Base-by-base conservation (phyloP, 2,797 vertebrate species). In the Megalops cyprinoides region DNA sequence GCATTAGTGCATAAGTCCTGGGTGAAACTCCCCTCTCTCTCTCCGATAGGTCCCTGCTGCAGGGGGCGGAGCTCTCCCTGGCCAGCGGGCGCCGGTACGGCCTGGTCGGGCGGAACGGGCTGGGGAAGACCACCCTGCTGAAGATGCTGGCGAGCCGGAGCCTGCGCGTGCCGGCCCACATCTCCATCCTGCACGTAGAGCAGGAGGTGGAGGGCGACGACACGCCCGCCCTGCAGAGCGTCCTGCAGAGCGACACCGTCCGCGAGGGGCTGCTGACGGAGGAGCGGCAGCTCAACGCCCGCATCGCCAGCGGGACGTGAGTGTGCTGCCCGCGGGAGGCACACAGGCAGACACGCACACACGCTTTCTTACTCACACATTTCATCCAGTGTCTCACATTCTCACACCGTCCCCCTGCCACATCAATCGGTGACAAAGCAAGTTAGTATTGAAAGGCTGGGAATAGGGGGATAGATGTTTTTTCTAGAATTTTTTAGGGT, bases 161-260 rank as follows among this genome's bases (percentile, higher is more conserved):
- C 85, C 93, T 99, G 31, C 96, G 95, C 0, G 96, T 99, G 55
- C 97, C 98, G 0, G 89, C 92, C 0, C 98, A 99, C 91, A 97
- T 99, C 91, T 96, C 97, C 90, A 96, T 98, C 87, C 95, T 99
- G 49, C 97, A 99, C 0, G 98, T 99, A 89, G 98, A 99, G 85
- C 98, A 99, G 93, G 98, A 99, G 82, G 98, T 99, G 84, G 97
- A 93, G 0, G 98, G 98, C 0, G 97, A 99, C 0, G 96, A 98
- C 0, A 99, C 97, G 0, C 48, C 76, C 0, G 98, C 97, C 0
- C 92, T 99, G 82, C 96, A 98, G 93, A 99, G 98, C 0, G 98
- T 99, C 62, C 94, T 99, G 86, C 90, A 97, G 90, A 98, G 97
- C 0, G 98, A 99, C 90, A 94, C 91, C 0, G 83, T 93, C 25